These are phyloP conservation scores for Cyclura pinguis DNA, from an alignment of 2,797 vertebrate species.

Conservation along the genomic window DNA sequence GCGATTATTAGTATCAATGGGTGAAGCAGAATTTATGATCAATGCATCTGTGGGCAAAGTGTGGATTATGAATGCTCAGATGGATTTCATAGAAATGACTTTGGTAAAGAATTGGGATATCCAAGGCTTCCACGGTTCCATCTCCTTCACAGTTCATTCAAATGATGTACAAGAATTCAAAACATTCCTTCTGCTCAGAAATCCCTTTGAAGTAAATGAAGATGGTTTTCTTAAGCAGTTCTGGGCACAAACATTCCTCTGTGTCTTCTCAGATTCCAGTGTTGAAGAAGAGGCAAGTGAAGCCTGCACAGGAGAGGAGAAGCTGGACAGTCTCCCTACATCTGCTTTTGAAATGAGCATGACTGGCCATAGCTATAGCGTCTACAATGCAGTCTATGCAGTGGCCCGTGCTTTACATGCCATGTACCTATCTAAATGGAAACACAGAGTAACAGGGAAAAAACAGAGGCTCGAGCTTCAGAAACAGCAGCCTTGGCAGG, in stretches of 20 bases:
- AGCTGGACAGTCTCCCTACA: no score
- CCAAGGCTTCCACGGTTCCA: conserved; percentile 19
- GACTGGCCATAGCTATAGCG: conserved; percentile 1
- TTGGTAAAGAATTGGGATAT: not conserved
- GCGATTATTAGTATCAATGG: not conserved
- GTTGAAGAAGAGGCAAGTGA: not conserved
- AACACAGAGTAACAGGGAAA: not conserved
- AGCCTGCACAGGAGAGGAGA: not conserved
- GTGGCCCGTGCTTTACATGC: not conserved
- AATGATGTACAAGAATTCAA: conserved; percentile 23
- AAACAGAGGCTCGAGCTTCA: not conserved
- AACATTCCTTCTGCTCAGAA: conserved; percentile 7
- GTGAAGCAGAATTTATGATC: not conserved
- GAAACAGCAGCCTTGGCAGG: conserved; percentile 23
- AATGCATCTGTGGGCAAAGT: not conserved
- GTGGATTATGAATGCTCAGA: conserved; percentile 29
- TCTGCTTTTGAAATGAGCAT: conserved; percentile 21
- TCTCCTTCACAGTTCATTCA: conserved; percentile 16
- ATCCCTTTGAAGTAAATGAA: not conserved
- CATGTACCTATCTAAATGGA: not conserved
- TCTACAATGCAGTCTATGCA: not conserved
- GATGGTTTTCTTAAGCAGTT: not conserved
- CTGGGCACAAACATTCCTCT: not conserved
- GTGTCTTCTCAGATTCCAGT: not conserved
- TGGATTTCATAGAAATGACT: not conserved